Conservation (phyloP, 2,797 vertebrate species). For the Cetoscarus ocellatus region DNA sequence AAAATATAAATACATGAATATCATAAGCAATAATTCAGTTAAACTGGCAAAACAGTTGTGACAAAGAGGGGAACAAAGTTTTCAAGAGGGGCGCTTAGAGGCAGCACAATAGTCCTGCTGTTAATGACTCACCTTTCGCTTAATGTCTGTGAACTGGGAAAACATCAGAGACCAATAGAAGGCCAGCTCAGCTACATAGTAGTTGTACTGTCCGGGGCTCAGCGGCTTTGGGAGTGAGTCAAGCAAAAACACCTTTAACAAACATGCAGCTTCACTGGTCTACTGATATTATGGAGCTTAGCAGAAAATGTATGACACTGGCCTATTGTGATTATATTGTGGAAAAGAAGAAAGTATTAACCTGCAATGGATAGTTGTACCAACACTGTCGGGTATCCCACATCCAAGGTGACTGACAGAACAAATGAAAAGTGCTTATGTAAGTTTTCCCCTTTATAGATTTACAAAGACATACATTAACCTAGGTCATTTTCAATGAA, state of each 20-base stretch:
- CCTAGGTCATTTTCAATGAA: background rate
- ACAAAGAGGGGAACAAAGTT: background rate
- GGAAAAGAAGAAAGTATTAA: constrained; percentile 25
- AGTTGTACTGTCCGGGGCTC: constrained; percentile 89
- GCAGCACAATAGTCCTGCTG: constrained; percentile 1
- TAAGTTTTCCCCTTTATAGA: background rate
- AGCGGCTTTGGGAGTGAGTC: constrained; percentile 84
- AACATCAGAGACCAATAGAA: constrained; percentile 99
- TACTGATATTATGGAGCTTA: constrained; percentile 4
- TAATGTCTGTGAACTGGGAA: constrained; percentile 98
- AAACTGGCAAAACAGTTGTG: background rate
- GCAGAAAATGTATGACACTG: background rate
- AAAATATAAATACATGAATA: background rate
- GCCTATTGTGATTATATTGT: background rate
- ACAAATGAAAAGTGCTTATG: background rate
- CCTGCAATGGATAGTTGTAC: constrained; percentile 81
- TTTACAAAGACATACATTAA: background rate
- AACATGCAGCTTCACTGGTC: constrained; percentile 7
- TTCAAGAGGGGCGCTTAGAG: background rate
- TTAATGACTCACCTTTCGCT: constrained; percentile 92
- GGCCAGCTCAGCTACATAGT: constrained; percentile 93
- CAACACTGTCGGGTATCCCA: constrained; percentile 79
- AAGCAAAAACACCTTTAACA: constrained; percentile 52
- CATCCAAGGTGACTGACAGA: constrained; percentile 76
- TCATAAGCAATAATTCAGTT: background rate